Evolutionary conservation across 2,797 vertebrate genomes (phyloP).

Genomic region (Pteropus rufus): DNA sequence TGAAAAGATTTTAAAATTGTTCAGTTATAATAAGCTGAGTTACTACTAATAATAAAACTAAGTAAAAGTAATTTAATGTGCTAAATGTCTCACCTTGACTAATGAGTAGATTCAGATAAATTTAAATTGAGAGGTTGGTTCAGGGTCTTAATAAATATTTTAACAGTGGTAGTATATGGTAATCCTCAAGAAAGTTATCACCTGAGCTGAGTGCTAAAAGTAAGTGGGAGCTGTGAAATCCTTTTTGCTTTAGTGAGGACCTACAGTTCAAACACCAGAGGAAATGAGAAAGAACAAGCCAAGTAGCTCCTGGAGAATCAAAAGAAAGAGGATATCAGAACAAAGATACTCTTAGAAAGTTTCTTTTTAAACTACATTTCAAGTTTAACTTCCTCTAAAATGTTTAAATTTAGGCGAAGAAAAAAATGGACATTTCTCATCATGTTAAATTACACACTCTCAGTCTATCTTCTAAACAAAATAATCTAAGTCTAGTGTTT

Average conservation of each 20-base stretch:
- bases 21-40: neutral
- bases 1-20: neutral
- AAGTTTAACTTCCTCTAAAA: constrained; percentile 16
- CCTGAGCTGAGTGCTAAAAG: neutral
- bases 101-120: constrained; percentile 38
- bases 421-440: neutral
- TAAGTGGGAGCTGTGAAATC: neutral
- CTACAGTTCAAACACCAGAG: neutral
- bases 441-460: neutral
- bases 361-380: neutral
- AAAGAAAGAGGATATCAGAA: neutral
- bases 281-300: neutral
- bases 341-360: neutral
- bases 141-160: constrained; percentile 39
- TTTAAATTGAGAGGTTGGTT: neutral
- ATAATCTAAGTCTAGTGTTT: neutral
- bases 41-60: constrained; percentile 30
- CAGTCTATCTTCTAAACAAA: neutral
- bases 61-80: constrained; percentile 6
- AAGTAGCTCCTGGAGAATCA: neutral
- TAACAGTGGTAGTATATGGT: neutral
- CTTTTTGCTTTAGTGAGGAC: neutral
- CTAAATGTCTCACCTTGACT: constrained; percentile 25
- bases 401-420: neutral
- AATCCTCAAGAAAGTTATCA: neutral